Conservation (phyloP, 1,140 invertebrate genomes). For the Metaphire vulgaris region DNA sequence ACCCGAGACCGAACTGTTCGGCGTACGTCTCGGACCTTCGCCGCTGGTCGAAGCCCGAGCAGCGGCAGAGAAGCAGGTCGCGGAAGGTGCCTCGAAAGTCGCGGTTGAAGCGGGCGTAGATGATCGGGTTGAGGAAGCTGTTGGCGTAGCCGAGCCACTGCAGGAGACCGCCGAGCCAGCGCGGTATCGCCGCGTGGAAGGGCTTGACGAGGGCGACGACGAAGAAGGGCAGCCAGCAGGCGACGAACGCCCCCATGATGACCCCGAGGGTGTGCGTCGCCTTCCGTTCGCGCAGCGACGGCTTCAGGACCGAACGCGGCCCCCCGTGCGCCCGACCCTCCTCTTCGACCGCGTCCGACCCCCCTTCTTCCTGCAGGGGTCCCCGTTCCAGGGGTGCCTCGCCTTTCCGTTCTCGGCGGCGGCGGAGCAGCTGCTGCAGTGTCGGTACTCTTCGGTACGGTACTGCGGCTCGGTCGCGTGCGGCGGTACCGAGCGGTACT, state of each 20-base stretch:
- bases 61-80: constrained; percentile 34
- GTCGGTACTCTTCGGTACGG: too few relatives aligned
- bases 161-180: constrained; percentile 50
- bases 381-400: too few relatives aligned
- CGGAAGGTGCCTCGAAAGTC: constrained; percentile 85
- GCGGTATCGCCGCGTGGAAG: constrained; percentile 48
- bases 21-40: constrained; percentile 26
- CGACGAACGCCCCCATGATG: too few relatives aligned
- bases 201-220: constrained; percentile 58
- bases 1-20: constrained; percentile 25
- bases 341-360: too few relatives aligned
- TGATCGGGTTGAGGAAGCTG: too few relatives aligned
- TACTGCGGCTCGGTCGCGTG: too few relatives aligned
- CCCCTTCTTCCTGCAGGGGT: too few relatives aligned
- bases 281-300: constrained; percentile 74
- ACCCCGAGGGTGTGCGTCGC: constrained; percentile 80
- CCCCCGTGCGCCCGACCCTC: too few relatives aligned
- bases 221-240: constrained; percentile 60
- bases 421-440: neutral
- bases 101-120: constrained; percentile 95
- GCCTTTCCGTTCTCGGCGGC: too few relatives aligned
- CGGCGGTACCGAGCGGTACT: too few relatives aligned
- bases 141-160: constrained; percentile 87
- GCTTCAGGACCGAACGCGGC: too few relatives aligned
- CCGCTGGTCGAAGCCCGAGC: constrained; percentile 34